Base-by-base conservation (phyloP, 1,140 invertebrate species). In the Trissolcus basalis region DNA sequence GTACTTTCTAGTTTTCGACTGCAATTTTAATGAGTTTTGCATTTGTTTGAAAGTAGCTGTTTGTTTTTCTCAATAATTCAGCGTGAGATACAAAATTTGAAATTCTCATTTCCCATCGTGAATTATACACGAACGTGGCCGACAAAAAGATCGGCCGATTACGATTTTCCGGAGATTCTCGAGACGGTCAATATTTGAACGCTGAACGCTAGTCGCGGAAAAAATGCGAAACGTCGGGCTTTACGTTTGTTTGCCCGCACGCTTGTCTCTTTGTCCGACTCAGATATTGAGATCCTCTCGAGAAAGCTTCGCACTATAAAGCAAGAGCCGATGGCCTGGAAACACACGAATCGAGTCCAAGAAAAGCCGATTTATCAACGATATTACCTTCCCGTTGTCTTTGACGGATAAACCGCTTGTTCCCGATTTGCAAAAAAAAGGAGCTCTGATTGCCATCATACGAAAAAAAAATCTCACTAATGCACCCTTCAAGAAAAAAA, bases 181-280 rank as follows among this genome's bases (percentile, higher is more conserved):
- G 0, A 44, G 14, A 39, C 19, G 48, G 70, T 56, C 63, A 74
- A 65, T 68, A 74, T 74, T 74, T 74, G 71, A n/a, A 45, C 45
- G 27, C 54, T 32, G 12, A 32, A 19, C 32, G 19, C n/a, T 27
- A 27, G 19, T 43, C 16, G 19, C 35, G 47, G 12, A 43, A 55
- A 69, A 68, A 75, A 69, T 59, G 33, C 19, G 59, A 75, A 68
- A 64, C 53, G 53, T 64, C 13, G 39, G 41, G 60, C 27, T 74
- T 74, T 74, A 4, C 56, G 43, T 67, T 67, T 74, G 70, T 74
- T 74, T 67, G 44, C 56, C 32, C 27, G 11, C 7, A 35, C 33
- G 27, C 36, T 56, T 35, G 55, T 61, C 12, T 9, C 36, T 71
- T 71, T 61, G 45, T 61, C 51, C 19, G 43, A 15, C 67, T 53